Evolutionary conservation across 2,797 vertebrate species (phyloP).

Genomic region (Schizothorax lantsangensis): DNA sequence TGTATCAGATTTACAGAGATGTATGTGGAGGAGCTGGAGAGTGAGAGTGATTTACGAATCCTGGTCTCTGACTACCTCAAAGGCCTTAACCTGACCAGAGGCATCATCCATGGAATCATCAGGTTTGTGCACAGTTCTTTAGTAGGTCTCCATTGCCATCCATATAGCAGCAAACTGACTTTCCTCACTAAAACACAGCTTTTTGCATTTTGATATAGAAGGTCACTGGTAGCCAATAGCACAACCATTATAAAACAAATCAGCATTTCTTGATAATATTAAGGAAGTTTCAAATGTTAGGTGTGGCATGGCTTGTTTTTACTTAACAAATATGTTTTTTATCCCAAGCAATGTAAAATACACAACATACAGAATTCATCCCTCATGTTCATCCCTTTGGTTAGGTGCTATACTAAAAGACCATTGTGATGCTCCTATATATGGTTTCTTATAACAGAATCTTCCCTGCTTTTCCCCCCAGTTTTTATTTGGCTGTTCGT

Average conservation of each 20-base stretch:
- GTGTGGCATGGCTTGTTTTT: background rate
- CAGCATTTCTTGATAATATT: background rate
- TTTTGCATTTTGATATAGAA: background rate
- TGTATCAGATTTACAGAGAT: slow-evolving; percentile 91
- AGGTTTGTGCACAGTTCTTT: slow-evolving; percentile 75
- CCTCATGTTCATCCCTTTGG: background rate
- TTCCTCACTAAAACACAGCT: background rate
- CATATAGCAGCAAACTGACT: background rate
- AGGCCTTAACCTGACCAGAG: slow-evolving; percentile 84
- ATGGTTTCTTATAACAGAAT: background rate
- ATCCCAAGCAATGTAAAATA: background rate
- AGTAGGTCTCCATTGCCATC: background rate
- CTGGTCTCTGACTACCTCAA: slow-evolving; percentile 92
- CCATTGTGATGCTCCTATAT: background rate
- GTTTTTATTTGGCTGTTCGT: slow-evolving; percentile 90
- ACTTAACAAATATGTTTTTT: background rate
- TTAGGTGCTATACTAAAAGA: background rate
- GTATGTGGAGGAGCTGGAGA: slow-evolving; percentile 93
- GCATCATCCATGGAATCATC: slow-evolving; percentile 87
- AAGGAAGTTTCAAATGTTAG: background rate
- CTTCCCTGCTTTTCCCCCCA: slow-evolving; percentile 59
- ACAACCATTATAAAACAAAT: background rate
- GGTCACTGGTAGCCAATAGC: background rate
- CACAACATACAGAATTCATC: background rate
- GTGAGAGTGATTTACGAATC: slow-evolving; percentile 88